Base-by-base conservation (phyloP, 2,113 vertebrate genomes). In the Saimiri boliviensis region DNA sequence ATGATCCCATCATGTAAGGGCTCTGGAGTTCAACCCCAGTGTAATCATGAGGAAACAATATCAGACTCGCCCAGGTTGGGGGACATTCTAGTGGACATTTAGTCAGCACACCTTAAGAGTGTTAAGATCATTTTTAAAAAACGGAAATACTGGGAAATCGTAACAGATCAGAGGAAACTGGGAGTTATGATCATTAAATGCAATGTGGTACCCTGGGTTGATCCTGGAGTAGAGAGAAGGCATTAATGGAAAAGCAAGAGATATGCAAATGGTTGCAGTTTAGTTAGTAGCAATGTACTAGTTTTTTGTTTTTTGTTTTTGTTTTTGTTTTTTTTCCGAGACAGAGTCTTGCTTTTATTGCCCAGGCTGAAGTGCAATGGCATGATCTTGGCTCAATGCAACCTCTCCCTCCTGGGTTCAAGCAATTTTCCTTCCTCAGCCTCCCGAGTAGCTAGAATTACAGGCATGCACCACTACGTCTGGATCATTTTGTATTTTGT, bases 131-230 rank as follows among this genome's bases (percentile, higher is more conserved):
- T 68, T 35, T 17, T 12, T 21, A 17, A 80, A 87, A 14, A 10
- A 92, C 71, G 47, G 49, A 37, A 74, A 89, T 5, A 86, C 4
- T 42, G 42, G 95, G 81, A 79, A 80, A 79, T 25, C n/a, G 30
- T 66, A 25, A 68, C 63, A 94, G 19, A 42, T 1, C 35, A 81
- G 25, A 86, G 21, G 23, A 89, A 71, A 89, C 8, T 35, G 32
- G n/a, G 5, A 49, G 0, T 1, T 68, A 52, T 66, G 37, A 74
- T 0, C 66, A 19, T 37, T 47, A 60, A 87, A 74, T 52, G 23
- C 20, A 37, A 47, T 40, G 8, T 21, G 37, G 5, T 68, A 54
- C 30, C 6, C 37, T 52, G 21, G 23, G 13, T 45, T 84, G 6
- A 47, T 25, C 0, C 10, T 91, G n/a, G 17, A 56, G n/a, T 17